These are phyloP conservation scores for Siniperca chuatsi DNA, from an alignment of 2,113 vertebrate species.

Conservation along the genomic window DNA sequence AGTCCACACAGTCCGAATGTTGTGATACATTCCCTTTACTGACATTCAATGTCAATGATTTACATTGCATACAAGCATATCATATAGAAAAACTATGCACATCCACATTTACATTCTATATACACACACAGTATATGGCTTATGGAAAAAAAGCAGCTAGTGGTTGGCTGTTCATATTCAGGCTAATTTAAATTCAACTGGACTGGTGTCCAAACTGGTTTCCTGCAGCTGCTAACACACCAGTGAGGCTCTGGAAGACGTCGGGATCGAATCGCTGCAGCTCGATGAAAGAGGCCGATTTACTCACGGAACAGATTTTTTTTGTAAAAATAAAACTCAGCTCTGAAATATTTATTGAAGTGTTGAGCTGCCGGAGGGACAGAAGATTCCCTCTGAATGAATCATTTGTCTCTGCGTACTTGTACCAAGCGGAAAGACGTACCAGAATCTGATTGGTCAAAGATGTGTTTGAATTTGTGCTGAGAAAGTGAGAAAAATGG, in stretches of 20 bases:
- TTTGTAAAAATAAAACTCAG: neutral
- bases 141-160: neutral
- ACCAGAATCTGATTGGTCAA: neutral
- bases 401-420: neutral
- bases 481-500: too few species aligned
- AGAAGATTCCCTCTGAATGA: neutral
- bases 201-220: neutral
- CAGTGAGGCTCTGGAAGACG: conserved; percentile 17
- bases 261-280: neutral
- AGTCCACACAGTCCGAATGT: neutral
- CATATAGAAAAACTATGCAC: conserved; percentile 44
- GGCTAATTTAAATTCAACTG: neutral
- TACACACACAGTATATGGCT: conserved; percentile 47
- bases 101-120: conserved; percentile 39
- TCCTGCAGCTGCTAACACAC: neutral
- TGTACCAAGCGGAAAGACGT: neutral
- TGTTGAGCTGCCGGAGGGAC: neutral
- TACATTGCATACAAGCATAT: conserved; percentile 27
- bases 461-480: neutral
- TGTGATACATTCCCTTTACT: conserved; percentile 51
- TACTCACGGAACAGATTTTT: neutral
- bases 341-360: neutral
- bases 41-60: conserved; percentile 53
- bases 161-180: neutral
- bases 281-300: neutral